Evolutionary conservation across 2,888 invertebrate genomes (phyloP).

Genomic region (Acronicta alni): DNA sequence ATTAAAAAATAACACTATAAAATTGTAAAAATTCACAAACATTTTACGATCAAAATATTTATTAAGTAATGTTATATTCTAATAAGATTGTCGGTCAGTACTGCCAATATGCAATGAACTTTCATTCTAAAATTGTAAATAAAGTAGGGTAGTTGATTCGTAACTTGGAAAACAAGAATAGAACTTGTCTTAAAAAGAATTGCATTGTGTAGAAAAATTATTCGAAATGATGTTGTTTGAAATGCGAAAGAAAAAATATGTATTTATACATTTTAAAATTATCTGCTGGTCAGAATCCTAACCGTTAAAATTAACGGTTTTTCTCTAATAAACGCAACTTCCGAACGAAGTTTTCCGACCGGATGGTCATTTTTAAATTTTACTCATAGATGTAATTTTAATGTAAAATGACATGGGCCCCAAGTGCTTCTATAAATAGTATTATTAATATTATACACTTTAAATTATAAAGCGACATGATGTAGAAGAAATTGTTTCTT

Average conservation of each 20-base stretch:
- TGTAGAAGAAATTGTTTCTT: constrained; percentile 23
- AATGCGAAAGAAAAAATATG: constrained; percentile 40
- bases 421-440: constrained; percentile 66
- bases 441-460: constrained; percentile 53
- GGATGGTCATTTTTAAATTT: constrained; percentile 67
- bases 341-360: constrained; percentile 71
- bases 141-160: constrained; percentile 44
- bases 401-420: constrained; percentile 64
- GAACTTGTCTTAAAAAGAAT: constrained; percentile 41
- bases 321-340: constrained; percentile 66
- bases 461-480: constrained; percentile 23
- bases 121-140: constrained; percentile 54
- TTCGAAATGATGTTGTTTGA: constrained; percentile 26
- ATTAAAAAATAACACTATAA: constrained; percentile 11
- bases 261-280: constrained; percentile 49
- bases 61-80: constrained; percentile 2
- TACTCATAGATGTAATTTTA: constrained; percentile 51
- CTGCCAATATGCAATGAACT: constrained; percentile 41
- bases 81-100: constrained; percentile 40
- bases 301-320: constrained; percentile 50
- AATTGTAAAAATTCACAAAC: constrained; percentile 28
- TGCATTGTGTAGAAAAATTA: constrained; percentile 38
- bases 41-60: constrained; percentile 19
- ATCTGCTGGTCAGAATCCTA: constrained; percentile 79
- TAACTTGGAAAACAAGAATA: constrained; percentile 43